Evolutionary conservation across 53 echinoderm and acorn worm genomes (phyloP).

Genomic region (Pentamera pediparva): DNA sequence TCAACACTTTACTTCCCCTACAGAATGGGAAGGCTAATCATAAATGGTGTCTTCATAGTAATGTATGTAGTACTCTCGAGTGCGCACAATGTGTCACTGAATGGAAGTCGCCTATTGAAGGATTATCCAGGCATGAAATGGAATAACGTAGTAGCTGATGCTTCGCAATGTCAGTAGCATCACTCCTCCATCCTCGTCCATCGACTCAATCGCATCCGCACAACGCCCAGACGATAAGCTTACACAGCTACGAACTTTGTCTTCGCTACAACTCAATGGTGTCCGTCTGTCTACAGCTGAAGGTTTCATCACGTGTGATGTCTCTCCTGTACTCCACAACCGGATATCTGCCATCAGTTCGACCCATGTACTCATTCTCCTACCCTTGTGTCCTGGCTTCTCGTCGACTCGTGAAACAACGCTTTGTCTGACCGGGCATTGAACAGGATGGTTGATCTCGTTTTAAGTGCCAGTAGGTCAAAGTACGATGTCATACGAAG

Average conservation of each 20-base stretch:
- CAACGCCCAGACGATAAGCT: not conserved
- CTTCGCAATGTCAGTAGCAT: not conserved
- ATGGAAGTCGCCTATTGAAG: too few species aligned
- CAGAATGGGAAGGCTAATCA: too few species aligned
- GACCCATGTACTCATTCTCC: slow-evolving; percentile 47
- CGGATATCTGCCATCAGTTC: slow-evolving; percentile 7
- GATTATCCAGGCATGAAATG: too few species aligned
- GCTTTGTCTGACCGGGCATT: slow-evolving; percentile 56
- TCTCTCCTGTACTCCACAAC: slow-evolving; percentile 30
- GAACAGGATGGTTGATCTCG: slow-evolving; percentile 42
- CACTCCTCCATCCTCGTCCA: too few species aligned
- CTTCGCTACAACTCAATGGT: slow-evolving; percentile 20
- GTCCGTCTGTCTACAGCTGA: slow-evolving; percentile 19
- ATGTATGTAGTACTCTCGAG: too few species aligned
- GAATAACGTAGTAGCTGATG: slow-evolving; percentile 41
- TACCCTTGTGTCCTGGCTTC: slow-evolving; percentile 54
- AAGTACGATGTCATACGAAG: too few species aligned
- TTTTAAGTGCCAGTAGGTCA: too few species aligned
- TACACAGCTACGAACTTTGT: not conserved
- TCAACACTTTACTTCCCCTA: too few species aligned
- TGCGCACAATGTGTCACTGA: too few species aligned
- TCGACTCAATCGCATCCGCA: not conserved
- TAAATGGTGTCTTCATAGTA: too few species aligned
- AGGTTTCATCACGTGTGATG: slow-evolving; percentile 37
- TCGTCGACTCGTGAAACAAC: slow-evolving; percentile 31